Evolutionary conservation across 2,797 vertebrate genomes (phyloP), one percentile per base, ranked within the genome.

Genomic region (Gymnothorax javanicus): DNA sequence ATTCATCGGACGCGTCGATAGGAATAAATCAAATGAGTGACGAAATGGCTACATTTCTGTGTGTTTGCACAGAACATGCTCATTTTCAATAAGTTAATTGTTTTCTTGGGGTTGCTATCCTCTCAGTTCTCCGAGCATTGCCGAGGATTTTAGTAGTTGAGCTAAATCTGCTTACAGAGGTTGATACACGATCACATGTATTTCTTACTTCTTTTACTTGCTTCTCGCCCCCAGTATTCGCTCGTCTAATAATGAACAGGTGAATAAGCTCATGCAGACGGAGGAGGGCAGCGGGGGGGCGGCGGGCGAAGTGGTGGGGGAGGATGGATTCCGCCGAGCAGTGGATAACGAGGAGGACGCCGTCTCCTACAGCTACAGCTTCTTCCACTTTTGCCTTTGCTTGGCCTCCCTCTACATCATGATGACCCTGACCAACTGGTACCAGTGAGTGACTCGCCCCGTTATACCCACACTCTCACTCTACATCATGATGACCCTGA

Each of bases 401-500:
- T 94, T 99, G 2, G 97, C 98, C 25, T 97, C 97, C 0, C 97
- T 99, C 87, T 97, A 99, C 94, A 96, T 98, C 92, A 99, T 98
- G 98, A 99, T 99, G 98, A 99, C 97, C 0, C 97, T 99, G 87
- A 99, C 98, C 91, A 98, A 98, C 95, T 99, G 97, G 98, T 99
- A 97, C 94, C 94, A 93, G 98, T 99, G 87, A 77, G 96, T 95
- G 87, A 69, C 57, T 23, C 23, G 6, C 23, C 67, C 25, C 67
- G 0, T n/a, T 69, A 5, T 11, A 27, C 4, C 8, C 69, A 25
- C 7, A 1, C 25, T 12, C 69, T 8, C 25, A 11, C 69, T 13
- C 6, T 11, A 7, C 69, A n/a, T 17, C 69, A 7, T 3, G 27
- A 0, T 3, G 1, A 12, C 25, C 6, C 67, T 3, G 2, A n/a